phyloP scores from a whole-genome alignment of 2,113 vertebrate species.

The Pseudorectes ferrugineus region DNA sequence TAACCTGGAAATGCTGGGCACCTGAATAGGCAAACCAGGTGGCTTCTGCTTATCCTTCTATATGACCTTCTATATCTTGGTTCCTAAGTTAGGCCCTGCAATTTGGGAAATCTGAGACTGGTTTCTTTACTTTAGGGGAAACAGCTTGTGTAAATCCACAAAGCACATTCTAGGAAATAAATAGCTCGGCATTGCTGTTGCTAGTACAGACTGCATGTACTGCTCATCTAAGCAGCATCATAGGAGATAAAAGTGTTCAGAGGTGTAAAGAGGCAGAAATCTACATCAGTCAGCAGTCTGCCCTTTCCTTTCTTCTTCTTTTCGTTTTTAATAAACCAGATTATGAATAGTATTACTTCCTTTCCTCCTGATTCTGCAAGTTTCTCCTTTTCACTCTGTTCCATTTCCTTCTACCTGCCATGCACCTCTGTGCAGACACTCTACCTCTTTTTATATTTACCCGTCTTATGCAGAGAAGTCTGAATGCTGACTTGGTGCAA shows the following conservation, averaged over 20 bases:
- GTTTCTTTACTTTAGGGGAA: background rate
- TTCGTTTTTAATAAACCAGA: background rate
- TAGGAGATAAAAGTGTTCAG: background rate
- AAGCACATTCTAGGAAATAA: background rate
- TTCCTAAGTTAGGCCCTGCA: background rate
- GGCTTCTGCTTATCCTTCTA: background rate
- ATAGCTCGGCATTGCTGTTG: background rate
- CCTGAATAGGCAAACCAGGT: background rate
- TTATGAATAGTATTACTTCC: background rate
- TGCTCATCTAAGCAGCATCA: background rate
- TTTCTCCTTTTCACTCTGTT: background rate
- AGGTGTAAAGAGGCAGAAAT: background rate
- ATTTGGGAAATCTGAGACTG: background rate
- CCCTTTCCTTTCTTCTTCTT: background rate
- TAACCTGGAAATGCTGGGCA: background rate
- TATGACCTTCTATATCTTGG: background rate
- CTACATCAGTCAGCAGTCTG: background rate
- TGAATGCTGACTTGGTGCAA: background rate
- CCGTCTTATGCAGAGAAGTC: background rate
- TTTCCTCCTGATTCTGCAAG: background rate
- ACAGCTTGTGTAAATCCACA: background rate
- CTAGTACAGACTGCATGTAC: background rate
- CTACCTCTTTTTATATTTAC: background rate
- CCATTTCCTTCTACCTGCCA: background rate
- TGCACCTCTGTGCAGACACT: background rate